Evolutionary conservation across 2,797 vertebrate genomes (phyloP).

Genomic region (Lagorchestes hirsutus): DNA sequence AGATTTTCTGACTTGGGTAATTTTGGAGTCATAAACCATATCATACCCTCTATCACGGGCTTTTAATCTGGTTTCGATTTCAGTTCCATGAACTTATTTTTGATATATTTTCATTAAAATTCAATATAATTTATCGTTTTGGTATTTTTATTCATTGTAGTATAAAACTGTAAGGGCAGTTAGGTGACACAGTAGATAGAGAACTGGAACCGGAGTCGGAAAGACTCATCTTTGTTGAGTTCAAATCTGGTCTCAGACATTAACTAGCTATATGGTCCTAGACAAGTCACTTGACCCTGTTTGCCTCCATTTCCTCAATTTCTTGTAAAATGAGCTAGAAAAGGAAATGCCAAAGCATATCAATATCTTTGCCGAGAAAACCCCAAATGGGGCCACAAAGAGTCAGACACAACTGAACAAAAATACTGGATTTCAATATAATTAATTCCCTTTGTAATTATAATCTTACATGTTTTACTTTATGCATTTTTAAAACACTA

Average conservation of each 20-base stretch:
- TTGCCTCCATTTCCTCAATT: neutral
- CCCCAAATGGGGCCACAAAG: neutral
- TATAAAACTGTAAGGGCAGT: neutral
- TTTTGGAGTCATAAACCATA: neutral
- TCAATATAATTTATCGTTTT: neutral
- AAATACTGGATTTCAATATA: neutral
- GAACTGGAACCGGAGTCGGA: neutral
- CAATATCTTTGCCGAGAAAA: neutral
- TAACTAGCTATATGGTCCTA: neutral
- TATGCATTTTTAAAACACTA: neutral
- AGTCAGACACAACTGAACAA: neutral
- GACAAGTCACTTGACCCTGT: neutral
- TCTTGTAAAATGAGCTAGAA: too few relatives aligned
- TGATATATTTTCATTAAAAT: neutral
- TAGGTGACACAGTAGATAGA: neutral
- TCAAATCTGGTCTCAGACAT: neutral
- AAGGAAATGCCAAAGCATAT: neutral
- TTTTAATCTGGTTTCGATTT: neutral
- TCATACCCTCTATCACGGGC: neutral
- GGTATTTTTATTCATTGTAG: neutral
- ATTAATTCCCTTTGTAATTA: neutral
- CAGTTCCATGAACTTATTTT: neutral
- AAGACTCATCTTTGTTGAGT: neutral
- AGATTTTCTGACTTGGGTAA: neutral
- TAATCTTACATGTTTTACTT: neutral